Evolutionary conservation across 2,888 invertebrate genomes (phyloP).

Genomic region (Geotrupes spiniger): DNA sequence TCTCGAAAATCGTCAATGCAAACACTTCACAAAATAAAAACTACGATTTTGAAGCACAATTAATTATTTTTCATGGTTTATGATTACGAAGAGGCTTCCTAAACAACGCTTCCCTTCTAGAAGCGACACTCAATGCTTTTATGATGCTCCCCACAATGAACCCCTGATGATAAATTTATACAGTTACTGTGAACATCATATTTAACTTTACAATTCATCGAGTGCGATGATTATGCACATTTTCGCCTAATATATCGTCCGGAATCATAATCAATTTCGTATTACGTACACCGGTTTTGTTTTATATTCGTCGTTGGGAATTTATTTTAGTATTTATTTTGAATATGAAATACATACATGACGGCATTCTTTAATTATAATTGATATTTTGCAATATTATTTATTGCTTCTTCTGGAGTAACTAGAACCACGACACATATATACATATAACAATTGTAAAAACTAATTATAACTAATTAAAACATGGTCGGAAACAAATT

Average conservation of each 20-base stretch:
- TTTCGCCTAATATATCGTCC: constrained; percentile 7
- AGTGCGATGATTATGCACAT: constrained; percentile 11
- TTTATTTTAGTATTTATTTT: too few relatives aligned
- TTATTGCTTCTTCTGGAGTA: too few relatives aligned
- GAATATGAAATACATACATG: too few relatives aligned
- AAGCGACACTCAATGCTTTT: constrained; percentile 25
- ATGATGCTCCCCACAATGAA: constrained; percentile 21
- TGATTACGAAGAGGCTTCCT: constrained; percentile 41
- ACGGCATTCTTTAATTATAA: too few relatives aligned
- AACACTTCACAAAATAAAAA: constrained; percentile 1
- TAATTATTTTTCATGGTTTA: constrained; percentile 52
- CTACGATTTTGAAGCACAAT: constrained; percentile 41
- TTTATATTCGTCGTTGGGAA: too few relatives aligned
- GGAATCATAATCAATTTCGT: too few relatives aligned
- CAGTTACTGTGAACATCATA: constrained; percentile 15
- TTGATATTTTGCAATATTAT: too few relatives aligned
- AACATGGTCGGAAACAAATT: too few relatives aligned
- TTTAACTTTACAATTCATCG: constrained; percentile 13
- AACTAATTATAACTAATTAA: too few relatives aligned
- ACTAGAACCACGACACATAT: too few relatives aligned
- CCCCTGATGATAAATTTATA: constrained; percentile 29
- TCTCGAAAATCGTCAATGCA: constrained; percentile 5
- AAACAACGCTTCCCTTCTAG: constrained; percentile 29
- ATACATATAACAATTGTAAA: too few relatives aligned
- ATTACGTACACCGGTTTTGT: too few relatives aligned